Base-by-base conservation (phyloP, 2,797 vertebrate genomes). In the Sarcoramphus papa region DNA sequence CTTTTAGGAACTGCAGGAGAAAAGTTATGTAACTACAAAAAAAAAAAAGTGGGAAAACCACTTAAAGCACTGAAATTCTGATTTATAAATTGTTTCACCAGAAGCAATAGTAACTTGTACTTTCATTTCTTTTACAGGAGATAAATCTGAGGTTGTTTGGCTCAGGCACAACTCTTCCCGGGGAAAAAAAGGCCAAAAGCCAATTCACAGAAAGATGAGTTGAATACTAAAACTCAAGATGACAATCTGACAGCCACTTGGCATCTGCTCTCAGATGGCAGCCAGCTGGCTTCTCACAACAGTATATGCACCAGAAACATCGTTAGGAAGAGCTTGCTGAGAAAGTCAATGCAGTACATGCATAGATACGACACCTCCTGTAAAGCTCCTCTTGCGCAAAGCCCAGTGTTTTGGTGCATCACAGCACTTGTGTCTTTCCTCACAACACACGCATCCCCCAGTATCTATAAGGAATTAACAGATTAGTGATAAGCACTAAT, bases 221-320 rank as follows among this genome's bases (percentile, higher is more conserved):
- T 56, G 90, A 95, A 91, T 91, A 88, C 88, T 94, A 80, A 95
- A 97, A 93, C 90, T 93, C 77, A 85, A n/a, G 92, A 95, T 95
- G 93, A 97, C 96, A 97, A 85, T 96, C 96, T 97, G 96, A 97
- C 93, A 97, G 96, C 95, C 94, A 93, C 91, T 96, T 97, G 97
- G 95, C 96, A 94, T 97, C 96, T 97, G 95, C 67, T 97, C 86
- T 95, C 92, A 78, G 74, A 96, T 96, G 94, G 88, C 93, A 97
- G 96, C 96, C 96, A 97, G 97, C 93, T 97, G 93, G 96, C 95
- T 96, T 83, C 94, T 92, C 91, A 76, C 93, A 95, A 90, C 93
- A 94, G 78, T 91, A 12, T 57, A 77, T 68, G 84, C 78, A 94
- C 83, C 92, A 94, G 86, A 53, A 95, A 83, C 81, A 90, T 74